Conservation (phyloP, 2,797 vertebrate species). For the Lates japonicus region DNA sequence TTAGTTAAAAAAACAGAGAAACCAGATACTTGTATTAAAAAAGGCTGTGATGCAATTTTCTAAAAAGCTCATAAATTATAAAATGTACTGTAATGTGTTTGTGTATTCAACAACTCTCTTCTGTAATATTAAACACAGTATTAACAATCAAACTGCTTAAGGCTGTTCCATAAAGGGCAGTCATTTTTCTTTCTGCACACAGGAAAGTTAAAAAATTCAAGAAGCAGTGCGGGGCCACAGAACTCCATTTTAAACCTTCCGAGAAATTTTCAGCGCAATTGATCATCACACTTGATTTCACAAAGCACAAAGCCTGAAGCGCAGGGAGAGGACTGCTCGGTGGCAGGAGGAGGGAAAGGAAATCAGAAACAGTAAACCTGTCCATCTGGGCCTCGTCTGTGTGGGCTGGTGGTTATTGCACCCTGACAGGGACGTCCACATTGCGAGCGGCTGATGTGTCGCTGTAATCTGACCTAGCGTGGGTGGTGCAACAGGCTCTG, state of each 20-base stretch:
- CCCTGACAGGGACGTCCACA: constrained; percentile 53
- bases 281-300: constrained; percentile 82
- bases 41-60: constrained; percentile 58
- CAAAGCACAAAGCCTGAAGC: constrained; percentile 66
- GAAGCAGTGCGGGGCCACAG: constrained; percentile 58
- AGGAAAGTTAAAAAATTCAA: constrained; percentile 76
- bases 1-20: constrained; percentile 29
- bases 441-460: constrained; percentile 48
- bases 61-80: constrained; percentile 67
- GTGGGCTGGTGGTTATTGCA: constrained; percentile 64
- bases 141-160: constrained; percentile 71
- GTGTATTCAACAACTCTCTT: constrained; percentile 64
- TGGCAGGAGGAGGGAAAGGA: constrained; percentile 58
- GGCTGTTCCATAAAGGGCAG: constrained; percentile 70
- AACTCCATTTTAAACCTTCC: constrained; percentile 80
- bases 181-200: constrained; percentile 70
- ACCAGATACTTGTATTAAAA: constrained; percentile 32
- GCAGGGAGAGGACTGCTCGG: constrained; percentile 37
- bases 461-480: constrained; percentile 63
- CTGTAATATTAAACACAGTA: constrained; percentile 72
- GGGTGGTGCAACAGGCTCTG: constrained; percentile 58
- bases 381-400: constrained; percentile 73
- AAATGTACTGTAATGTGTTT: constrained; percentile 52
- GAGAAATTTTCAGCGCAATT: constrained; percentile 80
- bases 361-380: constrained; percentile 75